Evolutionary conservation across 2,113 vertebrate genomes (phyloP).

Genomic region (Athene cunicularia): DNA sequence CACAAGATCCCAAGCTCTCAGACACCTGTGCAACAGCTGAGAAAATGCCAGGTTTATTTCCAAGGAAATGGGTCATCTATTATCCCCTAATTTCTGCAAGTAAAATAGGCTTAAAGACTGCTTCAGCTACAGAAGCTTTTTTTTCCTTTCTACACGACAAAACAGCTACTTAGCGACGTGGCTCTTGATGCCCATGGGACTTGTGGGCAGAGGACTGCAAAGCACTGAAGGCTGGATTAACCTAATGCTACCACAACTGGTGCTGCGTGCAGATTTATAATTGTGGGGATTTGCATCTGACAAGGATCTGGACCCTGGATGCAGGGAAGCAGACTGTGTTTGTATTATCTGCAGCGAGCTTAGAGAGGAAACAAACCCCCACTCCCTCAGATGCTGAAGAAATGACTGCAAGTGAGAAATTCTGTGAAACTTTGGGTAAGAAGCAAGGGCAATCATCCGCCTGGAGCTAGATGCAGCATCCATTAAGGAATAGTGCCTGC

Average conservation of each 20-base stretch:
- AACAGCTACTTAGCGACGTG: not conserved
- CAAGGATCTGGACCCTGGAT: not conserved
- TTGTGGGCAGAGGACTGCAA: not conserved
- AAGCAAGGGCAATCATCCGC: not conserved
- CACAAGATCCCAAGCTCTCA: not conserved
- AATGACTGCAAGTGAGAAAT: not conserved
- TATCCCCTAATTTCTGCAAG: slow-evolving; percentile 3
- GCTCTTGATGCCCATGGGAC: not conserved
- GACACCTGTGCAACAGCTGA: not conserved
- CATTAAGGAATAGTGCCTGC: not conserved
- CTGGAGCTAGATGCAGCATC: not conserved
- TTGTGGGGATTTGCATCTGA: not conserved
- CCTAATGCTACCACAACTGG: not conserved
- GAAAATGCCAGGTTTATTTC: slow-evolving; percentile 24
- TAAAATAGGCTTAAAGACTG: slow-evolving; percentile 16
- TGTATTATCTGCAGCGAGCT: not conserved
- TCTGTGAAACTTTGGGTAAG: not conserved
- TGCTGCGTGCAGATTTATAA: not conserved
- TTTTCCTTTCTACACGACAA: not conserved
- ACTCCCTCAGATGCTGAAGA: not conserved
- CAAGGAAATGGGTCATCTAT: slow-evolving; percentile 4
- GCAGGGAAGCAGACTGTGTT: not conserved
- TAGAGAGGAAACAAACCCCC: not conserved
- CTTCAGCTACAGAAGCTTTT: not conserved
- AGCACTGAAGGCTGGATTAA: not conserved